Conservation (phyloP, 2,797 vertebrate genomes). For the Sebastes paucispinis region DNA sequence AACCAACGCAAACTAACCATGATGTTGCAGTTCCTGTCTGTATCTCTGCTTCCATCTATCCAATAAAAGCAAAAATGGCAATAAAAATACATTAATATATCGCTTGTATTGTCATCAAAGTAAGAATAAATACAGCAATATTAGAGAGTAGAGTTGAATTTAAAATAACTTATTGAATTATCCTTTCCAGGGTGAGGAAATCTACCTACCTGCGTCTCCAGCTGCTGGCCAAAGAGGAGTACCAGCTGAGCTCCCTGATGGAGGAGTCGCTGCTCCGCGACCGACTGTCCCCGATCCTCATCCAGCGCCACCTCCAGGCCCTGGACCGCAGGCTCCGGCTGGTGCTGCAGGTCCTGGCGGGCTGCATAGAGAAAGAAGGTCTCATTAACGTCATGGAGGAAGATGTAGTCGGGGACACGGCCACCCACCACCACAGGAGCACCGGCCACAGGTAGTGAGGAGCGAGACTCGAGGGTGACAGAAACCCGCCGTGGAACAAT, state of each 20-base stretch:
- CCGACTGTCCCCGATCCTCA: slow-evolving; percentile 89
- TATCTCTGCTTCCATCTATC: not conserved
- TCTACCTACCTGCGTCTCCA: slow-evolving; percentile 94
- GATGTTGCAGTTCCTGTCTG: not conserved
- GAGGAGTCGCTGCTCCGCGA: slow-evolving; percentile 91
- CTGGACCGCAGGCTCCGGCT: slow-evolving; percentile 93
- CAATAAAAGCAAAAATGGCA: not conserved
- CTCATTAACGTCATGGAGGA: slow-evolving; percentile 88
- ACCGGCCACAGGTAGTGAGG: slow-evolving; percentile 90
- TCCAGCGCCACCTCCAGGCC: slow-evolving; percentile 90
- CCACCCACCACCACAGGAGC: slow-evolving; percentile 72
- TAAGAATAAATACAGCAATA: not conserved
- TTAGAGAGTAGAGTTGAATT: fast-evolving
- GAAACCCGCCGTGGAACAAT: slow-evolving; percentile 15
- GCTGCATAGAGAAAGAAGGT: slow-evolving; percentile 92
- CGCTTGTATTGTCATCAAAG: not conserved
- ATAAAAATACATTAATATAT: not conserved
- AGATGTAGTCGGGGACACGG: slow-evolving; percentile 79
- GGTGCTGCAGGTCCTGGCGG: slow-evolving; percentile 87
- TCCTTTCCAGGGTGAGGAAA: slow-evolving; percentile 85
- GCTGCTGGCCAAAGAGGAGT: slow-evolving; percentile 93
- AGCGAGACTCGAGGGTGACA: slow-evolving; percentile 23
- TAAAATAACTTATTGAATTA: not conserved
- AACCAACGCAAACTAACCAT: too few relatives aligned
- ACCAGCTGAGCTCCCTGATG: slow-evolving; percentile 92